A percentile compares a stretch with the other conserved stretches of the same genome.
Conservation (phyloP, 2,888 invertebrate genomes). For the Danaus chrysippus region DNA sequence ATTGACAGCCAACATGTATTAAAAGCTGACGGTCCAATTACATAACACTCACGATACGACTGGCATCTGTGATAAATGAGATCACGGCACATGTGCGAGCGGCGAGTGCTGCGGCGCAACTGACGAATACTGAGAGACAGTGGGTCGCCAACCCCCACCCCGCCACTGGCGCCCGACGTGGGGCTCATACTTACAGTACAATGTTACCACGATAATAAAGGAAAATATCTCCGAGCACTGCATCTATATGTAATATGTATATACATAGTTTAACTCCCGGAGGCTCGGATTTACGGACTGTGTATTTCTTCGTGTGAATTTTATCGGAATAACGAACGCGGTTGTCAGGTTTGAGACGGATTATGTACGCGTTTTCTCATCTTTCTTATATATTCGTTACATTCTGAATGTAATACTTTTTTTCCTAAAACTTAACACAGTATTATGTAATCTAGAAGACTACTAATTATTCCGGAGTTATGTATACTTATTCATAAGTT, state of each 20-base stretch:
- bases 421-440: no score
- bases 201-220: constrained; percentile 18
- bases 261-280: constrained; percentile 6
- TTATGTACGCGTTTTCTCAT: no score
- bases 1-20: constrained; percentile 16
- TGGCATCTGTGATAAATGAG: constrained; percentile 51
- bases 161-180: constrained; percentile 57
- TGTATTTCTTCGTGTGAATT: constrained; percentile 1
- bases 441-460: no score
- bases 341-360: neutral
- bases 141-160: constrained; percentile 35
- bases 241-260: constrained; percentile 10
- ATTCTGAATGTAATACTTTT: no score
- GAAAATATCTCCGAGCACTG: constrained; percentile 15
- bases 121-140: constrained; percentile 48
- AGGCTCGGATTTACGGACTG: constrained; percentile 7
- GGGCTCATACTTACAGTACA: constrained; percentile 38
- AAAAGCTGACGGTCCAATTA: constrained; percentile 42
- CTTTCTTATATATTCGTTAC: no score
- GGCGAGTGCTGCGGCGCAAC: constrained; percentile 68
- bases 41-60: constrained; percentile 65
- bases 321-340: constrained; percentile 4
- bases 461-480: no score
- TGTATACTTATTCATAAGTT: no score
- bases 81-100: constrained; percentile 47